Conservation (phyloP, 2,797 vertebrate genomes). For the Prionace glauca region DNA sequence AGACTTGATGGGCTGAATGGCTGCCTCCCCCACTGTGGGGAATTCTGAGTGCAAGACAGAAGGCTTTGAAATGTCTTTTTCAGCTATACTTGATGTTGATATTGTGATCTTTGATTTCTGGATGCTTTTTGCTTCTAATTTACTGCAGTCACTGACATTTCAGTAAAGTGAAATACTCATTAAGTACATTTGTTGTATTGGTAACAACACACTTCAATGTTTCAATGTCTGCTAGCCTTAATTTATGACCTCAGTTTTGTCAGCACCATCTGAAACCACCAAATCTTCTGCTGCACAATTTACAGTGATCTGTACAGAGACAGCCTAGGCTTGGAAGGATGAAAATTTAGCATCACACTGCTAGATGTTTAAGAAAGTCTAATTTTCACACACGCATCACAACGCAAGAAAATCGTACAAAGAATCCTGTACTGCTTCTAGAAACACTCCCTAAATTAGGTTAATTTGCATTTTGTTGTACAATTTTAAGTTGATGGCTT, state of each 20-base stretch:
- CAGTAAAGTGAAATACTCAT: background rate
- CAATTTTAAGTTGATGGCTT: background rate
- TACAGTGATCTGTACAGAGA: background rate
- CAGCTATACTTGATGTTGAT: no score
- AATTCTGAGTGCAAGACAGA: no score
- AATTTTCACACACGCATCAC: background rate
- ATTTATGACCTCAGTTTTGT: background rate
- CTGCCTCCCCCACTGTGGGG: no score
- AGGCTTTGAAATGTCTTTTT: no score
- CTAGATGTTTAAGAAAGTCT: background rate
- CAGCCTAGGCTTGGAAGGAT: background rate
- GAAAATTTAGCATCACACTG: background rate
- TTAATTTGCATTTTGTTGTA: background rate
- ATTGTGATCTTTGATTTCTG: background rate
- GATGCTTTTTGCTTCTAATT: background rate
- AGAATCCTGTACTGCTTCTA: background rate
- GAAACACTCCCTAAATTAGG: background rate
- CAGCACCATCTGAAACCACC: background rate
- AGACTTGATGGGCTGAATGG: no score
- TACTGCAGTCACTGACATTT: background rate
- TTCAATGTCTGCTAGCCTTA: background rate
- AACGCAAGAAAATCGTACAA: background rate
- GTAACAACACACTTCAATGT: background rate
- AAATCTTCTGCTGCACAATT: background rate
- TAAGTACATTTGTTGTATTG: background rate